These are phyloP conservation scores for Corydoras sp. DNA, from an alignment of 2,113 vertebrate species.

Conservation along the genomic window DNA sequence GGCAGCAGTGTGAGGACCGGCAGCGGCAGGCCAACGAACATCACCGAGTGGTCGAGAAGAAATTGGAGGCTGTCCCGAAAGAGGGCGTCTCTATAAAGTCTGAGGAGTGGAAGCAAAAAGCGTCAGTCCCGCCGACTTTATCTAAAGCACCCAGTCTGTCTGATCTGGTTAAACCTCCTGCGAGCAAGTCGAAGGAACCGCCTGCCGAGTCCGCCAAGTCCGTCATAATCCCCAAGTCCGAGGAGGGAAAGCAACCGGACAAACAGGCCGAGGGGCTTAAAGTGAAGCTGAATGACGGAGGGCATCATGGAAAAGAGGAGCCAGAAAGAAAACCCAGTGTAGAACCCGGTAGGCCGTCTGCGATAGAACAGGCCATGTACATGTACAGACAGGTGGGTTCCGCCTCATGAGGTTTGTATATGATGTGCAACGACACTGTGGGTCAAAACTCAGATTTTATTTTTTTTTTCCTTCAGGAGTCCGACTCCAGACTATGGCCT, in stretches of 20 bases:
- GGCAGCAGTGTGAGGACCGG: constrained; percentile 91
- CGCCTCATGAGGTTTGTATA: too few relatives aligned
- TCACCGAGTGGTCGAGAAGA: constrained; percentile 81
- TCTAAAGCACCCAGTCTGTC: constrained; percentile 86
- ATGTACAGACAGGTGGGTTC: constrained; percentile 86
- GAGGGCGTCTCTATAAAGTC: constrained; percentile 74
- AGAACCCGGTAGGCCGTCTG: constrained; percentile 76
- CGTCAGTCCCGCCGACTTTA: constrained; percentile 78
- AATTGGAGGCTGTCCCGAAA: constrained; percentile 70
- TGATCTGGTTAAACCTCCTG: constrained; percentile 80
- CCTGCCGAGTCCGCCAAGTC: constrained; percentile 75
- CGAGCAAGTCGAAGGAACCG: constrained; percentile 78
- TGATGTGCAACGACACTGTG: too few relatives aligned
- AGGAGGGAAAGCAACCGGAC: constrained; percentile 78
- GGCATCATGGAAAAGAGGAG: constrained; percentile 87
- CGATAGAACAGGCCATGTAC: constrained; percentile 82
- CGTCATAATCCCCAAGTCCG: constrained; percentile 82
- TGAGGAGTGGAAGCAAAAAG: constrained; percentile 97
- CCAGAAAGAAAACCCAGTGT: constrained; percentile 64
- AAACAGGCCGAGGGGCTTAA: constrained; percentile 85
- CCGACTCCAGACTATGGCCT: constrained; percentile 71
- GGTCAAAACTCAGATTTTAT: too few relatives aligned
- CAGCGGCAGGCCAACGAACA: constrained; percentile 85
- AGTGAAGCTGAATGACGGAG: constrained; percentile 82
- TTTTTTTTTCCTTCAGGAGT: constrained; percentile 61